Base-by-base conservation (phyloP, 2,797 vertebrate genomes). In the Podarcis siculus region DNA sequence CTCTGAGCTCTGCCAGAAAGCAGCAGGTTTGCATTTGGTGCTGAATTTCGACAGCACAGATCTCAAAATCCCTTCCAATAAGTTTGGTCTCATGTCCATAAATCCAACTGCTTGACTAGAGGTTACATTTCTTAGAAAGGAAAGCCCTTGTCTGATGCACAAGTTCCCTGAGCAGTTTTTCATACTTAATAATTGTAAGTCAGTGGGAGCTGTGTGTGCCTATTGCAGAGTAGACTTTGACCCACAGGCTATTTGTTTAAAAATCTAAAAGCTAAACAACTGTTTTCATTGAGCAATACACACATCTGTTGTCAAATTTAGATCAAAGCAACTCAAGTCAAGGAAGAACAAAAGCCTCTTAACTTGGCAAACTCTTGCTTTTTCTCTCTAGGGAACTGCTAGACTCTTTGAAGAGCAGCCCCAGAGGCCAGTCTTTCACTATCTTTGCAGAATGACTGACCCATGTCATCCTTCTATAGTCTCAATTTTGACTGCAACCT, bases 291-390 rank as follows among this genome's bases (percentile, higher is more conserved):
- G 86, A 86, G 83, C 64, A 92, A 93, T 87, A 92, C 5, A 93
- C 90, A 92, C 86, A 94, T 92, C 0, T 8, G 49, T 90, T 95
- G 92, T 95, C 94, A 94, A 86, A 72, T 87, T 91, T 58, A 92
- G 87, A 93, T 94, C 92, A 93, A 94, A 92, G 92, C 58, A 89
- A 7, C 71, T 90, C 91, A 77, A 85, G 91, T 89, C 92, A 32
- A 21, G 87, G 42, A 85, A 88, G 89, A 91, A 93, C 1, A 93
- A 89, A 92, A 81, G 85, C 12, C 32, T 79, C 90, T 92, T 83
- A 90, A 89, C 85, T 91, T 89, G 72, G 80, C 49, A 93, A 95
- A 90, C 83, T 91, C 73, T 12, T 89, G 7, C 80, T 12, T 61
- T 71, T 93, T 93, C 89, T 91, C 85, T 91, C 90, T 72, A 72